Evolutionary conservation across 2,113 vertebrate genomes (phyloP).

Genomic region (Alosa alosa): DNA sequence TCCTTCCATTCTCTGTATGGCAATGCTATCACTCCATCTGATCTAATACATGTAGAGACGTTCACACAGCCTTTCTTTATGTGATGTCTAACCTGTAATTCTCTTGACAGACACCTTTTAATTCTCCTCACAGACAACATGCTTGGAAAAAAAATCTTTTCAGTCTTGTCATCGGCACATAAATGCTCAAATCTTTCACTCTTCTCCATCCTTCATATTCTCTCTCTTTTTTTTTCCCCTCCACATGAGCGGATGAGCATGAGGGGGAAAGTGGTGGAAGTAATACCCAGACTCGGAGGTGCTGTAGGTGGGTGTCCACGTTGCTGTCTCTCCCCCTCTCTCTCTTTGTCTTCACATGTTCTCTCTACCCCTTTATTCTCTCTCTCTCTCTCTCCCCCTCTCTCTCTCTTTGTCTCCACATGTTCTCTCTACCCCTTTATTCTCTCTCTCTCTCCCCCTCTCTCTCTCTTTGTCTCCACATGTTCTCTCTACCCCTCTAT

Average conservation of each 20-base stretch:
- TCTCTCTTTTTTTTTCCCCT: conserved; percentile 51
- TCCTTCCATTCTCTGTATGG: neutral
- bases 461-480: neutral
- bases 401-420: neutral
- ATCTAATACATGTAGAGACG: neutral
- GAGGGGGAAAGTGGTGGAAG: conserved; percentile 62
- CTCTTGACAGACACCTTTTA: neutral
- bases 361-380: neutral
- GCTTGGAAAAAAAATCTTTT: neutral
- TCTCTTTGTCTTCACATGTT: neutral
- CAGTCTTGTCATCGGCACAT: neutral
- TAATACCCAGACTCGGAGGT: conserved; percentile 54
- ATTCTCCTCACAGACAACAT: neutral
- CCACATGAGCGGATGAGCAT: conserved; percentile 27
- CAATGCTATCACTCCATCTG: neutral
- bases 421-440: neutral
- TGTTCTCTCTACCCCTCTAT: neutral
- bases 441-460: conserved; percentile 4
- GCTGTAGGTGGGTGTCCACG: neutral
- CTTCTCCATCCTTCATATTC: neutral
- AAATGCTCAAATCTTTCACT: neutral
- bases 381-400: neutral
- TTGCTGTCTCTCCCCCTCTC: neutral
- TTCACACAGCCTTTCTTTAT: neutral
- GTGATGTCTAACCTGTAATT: neutral